Evolutionary conservation across 2,888 invertebrate genomes (phyloP).

Genomic region (Cecidostiba fungosa): DNA sequence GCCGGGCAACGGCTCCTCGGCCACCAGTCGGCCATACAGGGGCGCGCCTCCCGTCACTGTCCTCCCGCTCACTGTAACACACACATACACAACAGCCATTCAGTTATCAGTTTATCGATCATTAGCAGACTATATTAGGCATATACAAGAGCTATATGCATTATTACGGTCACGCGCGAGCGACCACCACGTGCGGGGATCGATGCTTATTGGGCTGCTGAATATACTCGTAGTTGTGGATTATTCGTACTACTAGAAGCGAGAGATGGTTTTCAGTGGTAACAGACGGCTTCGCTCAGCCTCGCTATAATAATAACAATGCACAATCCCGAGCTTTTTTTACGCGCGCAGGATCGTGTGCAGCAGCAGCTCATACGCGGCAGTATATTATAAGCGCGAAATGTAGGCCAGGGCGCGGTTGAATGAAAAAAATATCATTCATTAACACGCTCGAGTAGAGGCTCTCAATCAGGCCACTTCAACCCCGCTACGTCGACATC

Average conservation of each 20-base stretch:
- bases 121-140: background rate
- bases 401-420: slow-evolving; percentile 78
- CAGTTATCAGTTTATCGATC: slow-evolving; percentile 14
- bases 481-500: slow-evolving; percentile 12
- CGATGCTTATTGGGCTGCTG: too few species aligned
- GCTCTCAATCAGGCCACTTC: slow-evolving; percentile 49
- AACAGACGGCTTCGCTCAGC: background rate
- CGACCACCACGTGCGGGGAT: too few species aligned
- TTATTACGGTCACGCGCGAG: too few species aligned
- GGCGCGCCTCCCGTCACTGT: slow-evolving; percentile 82
- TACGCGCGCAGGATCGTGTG: slow-evolving; percentile 14
- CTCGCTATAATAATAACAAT: background rate
- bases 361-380: background rate
- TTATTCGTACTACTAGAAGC: too few species aligned
- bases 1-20: slow-evolving; percentile 90
- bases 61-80: slow-evolving; percentile 77
- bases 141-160: too few species aligned
- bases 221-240: too few species aligned
- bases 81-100: background rate
- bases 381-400: slow-evolving; percentile 66
- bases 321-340: background rate
- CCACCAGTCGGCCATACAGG: slow-evolving; percentile 94
- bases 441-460: slow-evolving; percentile 73
- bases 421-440: slow-evolving; percentile 79
- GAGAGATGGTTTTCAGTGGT: background rate